A percentile compares a stretch with the other conserved stretches of the same genome.
Conservation (phyloP, 1,140 invertebrate genomes). For the Plectrocnemia conspersa region DNA sequence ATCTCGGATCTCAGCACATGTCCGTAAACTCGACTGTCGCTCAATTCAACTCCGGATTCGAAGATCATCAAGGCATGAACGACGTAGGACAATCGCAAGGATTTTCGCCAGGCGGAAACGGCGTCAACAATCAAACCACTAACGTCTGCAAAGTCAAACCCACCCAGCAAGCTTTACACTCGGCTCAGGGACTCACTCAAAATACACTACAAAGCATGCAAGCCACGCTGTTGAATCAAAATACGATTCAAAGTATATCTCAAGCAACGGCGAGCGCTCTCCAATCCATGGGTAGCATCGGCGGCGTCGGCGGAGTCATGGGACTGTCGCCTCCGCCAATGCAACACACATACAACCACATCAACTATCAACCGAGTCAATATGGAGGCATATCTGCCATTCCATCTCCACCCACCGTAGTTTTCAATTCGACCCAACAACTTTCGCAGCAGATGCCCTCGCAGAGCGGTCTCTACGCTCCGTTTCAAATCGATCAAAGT, state of each 20-base stretch:
- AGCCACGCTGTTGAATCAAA: conserved; percentile 29
- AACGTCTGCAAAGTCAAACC: conserved; percentile 52
- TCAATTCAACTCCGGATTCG: conserved; percentile 29
- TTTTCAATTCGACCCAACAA: conserved; percentile 71
- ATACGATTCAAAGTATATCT: conserved; percentile 23
- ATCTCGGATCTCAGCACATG: conserved; percentile 29
- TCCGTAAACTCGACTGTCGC: conserved; percentile 19
- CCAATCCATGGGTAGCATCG: conserved; percentile 26
- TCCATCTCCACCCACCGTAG: conserved; percentile 74
- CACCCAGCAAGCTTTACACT: conserved; percentile 43
- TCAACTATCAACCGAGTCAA: conserved; percentile 52
- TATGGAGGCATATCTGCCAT: conserved; percentile 74
- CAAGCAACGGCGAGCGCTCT: conserved; percentile 25
- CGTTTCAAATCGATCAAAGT: conserved; percentile 47
- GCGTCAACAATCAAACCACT: conserved; percentile 39
- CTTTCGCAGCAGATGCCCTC: conserved; percentile 65
- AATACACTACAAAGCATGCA: conserved; percentile 34
- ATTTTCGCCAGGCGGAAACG: conserved; percentile 41
- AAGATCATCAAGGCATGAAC: conserved; percentile 29
- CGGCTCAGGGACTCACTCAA: conserved; percentile 23
- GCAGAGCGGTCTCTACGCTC: conserved; percentile 65
- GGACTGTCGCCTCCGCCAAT: conserved; percentile 55
- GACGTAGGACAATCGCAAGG: conserved; percentile 34
- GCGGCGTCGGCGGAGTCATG: conserved; percentile 31
- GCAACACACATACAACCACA: conserved; percentile 47